Conservation (phyloP, 2,888 invertebrate genomes). For the Kuschelorhynchus macadamiae region DNA sequence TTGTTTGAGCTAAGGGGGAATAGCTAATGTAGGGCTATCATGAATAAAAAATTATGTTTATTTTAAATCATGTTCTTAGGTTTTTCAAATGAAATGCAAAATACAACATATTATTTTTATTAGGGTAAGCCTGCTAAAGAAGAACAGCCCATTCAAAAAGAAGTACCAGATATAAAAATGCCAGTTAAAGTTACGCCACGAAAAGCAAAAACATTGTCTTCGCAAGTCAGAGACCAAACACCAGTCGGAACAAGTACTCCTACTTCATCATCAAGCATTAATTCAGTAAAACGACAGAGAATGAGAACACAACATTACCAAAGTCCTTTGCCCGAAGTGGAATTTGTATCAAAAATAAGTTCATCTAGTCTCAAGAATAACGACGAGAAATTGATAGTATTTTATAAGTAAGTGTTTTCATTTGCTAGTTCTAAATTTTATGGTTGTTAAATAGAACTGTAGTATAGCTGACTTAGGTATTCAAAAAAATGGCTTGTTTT, state of each 20-base stretch:
- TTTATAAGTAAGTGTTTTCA: slow-evolving; percentile 81
- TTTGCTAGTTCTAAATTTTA: no score
- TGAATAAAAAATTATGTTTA: no score
- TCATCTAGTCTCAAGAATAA: slow-evolving; percentile 71
- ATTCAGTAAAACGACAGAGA: slow-evolving; percentile 71
- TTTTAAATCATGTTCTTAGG: no score
- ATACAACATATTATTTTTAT: no score
- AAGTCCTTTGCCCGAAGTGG: slow-evolving; percentile 84
- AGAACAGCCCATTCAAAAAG: slow-evolving; percentile 43
- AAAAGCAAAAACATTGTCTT: slow-evolving; percentile 66
- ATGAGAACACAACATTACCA: slow-evolving; percentile 86
- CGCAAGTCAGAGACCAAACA: neutral
- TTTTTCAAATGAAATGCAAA: no score
- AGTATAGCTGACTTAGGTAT: no score
- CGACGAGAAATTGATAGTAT: slow-evolving; percentile 88
- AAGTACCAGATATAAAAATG: slow-evolving; percentile 66
- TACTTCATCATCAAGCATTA: slow-evolving; percentile 55
- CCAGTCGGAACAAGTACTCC: slow-evolving; percentile 59
- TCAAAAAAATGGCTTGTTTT: no score
- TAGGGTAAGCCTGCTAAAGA: no score
- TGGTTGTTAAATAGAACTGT: neutral
- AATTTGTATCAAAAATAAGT: slow-evolving; percentile 78
- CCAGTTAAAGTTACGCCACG: slow-evolving; percentile 69
- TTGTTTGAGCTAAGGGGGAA: no score
- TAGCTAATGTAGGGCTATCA: no score